Evolutionary conservation across 2,113 vertebrate species (phyloP).

Genomic region (Alligator mississippiensis): DNA sequence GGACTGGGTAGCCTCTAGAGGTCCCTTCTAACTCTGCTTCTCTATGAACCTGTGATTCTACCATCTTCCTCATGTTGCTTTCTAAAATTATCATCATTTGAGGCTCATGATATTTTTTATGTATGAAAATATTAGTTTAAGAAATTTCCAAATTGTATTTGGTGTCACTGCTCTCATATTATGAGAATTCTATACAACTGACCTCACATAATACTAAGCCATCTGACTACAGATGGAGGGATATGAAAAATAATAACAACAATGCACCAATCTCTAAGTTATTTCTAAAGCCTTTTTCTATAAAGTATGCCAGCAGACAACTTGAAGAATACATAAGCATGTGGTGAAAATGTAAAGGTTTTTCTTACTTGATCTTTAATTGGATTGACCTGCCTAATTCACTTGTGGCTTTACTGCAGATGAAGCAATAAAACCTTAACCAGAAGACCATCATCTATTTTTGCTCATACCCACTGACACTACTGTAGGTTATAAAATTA

Average conservation of each 20-base stretch:
- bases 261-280: not conserved
- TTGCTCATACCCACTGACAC: not conserved
- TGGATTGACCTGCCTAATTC: not conserved
- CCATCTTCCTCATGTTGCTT: not conserved
- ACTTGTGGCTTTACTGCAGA: not conserved
- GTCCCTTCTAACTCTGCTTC: too few relatives aligned
- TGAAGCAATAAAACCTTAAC: not conserved
- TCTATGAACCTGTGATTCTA: too few relatives aligned
- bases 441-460: not conserved
- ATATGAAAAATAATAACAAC: not conserved
- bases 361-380: not conserved
- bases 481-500: not conserved
- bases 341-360: not conserved
- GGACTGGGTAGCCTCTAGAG: too few relatives aligned
- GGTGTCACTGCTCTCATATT: not conserved
- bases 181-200: not conserved
- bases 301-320: not conserved
- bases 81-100: not conserved
- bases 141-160: not conserved
- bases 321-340: not conserved
- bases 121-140: not conserved
- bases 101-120: not conserved
- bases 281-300: not conserved
- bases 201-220: not conserved
- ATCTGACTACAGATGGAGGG: not conserved